Evolutionary conservation across 2,888 invertebrate species (phyloP).

Genomic region (Drosophila cracens): DNA sequence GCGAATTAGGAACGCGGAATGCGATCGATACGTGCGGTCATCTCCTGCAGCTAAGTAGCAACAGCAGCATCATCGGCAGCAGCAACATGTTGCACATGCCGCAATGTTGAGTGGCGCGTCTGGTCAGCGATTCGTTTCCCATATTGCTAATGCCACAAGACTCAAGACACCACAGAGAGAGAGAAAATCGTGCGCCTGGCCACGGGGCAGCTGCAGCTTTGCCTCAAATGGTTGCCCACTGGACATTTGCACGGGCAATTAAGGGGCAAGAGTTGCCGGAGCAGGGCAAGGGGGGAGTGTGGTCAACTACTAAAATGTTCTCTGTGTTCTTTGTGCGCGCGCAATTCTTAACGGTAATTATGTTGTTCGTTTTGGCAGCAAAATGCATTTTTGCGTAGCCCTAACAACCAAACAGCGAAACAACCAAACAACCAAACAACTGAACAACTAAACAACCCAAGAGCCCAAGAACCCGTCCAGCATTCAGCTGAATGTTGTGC

Average conservation of each 20-base stretch:
- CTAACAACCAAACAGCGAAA: slow-evolving; percentile 47
- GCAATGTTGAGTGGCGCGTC: slow-evolving; percentile 71
- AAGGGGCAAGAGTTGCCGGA: slow-evolving; percentile 45
- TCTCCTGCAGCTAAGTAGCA: slow-evolving; percentile 65
- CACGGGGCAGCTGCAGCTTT: slow-evolving; percentile 39
- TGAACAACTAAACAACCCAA: slow-evolving; percentile 28
- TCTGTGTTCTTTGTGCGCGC: slow-evolving; percentile 31
- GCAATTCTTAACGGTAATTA: slow-evolving; percentile 82
- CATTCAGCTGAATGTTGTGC: slow-evolving; percentile 6
- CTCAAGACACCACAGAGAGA: slow-evolving; percentile 3
- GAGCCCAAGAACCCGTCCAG: neutral
- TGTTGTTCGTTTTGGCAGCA: slow-evolving; percentile 81
- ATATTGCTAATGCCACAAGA: slow-evolving; percentile 75
- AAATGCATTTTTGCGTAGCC: slow-evolving; percentile 75
- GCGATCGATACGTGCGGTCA: slow-evolving; percentile 82
- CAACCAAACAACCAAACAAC: neutral
- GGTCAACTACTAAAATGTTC: slow-evolving; percentile 43
- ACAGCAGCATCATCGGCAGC: slow-evolving; percentile 32
- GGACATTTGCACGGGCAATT: slow-evolving; percentile 72
- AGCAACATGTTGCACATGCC: slow-evolving; percentile 78
- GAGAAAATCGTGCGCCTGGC: slow-evolving; percentile 53
- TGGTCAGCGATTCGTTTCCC: slow-evolving; percentile 80
- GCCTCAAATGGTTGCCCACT: slow-evolving; percentile 66
- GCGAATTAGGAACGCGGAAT: slow-evolving; percentile 81
- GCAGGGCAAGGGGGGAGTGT: neutral